These are phyloP conservation scores for Atopsyche davidsoni DNA, from an alignment of 1,140 invertebrate species.

Conservation along the genomic window DNA sequence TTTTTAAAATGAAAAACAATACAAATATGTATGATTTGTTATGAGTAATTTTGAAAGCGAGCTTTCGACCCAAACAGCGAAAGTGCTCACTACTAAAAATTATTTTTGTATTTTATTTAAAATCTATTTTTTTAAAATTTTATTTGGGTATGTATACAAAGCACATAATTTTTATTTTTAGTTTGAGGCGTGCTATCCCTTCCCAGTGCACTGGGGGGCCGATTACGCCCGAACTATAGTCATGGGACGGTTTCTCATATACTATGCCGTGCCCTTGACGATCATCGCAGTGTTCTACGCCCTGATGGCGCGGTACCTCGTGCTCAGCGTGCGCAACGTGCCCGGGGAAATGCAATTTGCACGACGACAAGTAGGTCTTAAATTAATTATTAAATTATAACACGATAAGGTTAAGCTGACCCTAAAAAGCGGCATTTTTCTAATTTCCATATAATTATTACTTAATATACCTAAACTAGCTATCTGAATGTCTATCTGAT, in stretches of 20 bases:
- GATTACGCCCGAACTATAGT: conserved; percentile 61
- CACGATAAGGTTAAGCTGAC: too few species aligned
- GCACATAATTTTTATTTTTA: conserved; percentile 27
- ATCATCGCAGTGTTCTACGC: conserved; percentile 77
- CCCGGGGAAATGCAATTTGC: conserved; percentile 63
- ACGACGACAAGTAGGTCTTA: conserved; percentile 50
- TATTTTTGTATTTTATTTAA: too few species aligned
- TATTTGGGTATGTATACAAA: background rate
- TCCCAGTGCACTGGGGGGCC: conserved; percentile 56
- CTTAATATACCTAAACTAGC: too few species aligned
- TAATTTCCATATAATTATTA: too few species aligned
- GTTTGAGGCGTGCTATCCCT: conserved; percentile 59
- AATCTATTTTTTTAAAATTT: background rate
- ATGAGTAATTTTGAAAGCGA: too few species aligned
- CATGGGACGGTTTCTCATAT: conserved; percentile 63
- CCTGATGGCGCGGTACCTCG: conserved; percentile 72
- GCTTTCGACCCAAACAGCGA: too few species aligned
- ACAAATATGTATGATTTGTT: background rate
- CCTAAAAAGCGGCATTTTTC: too few species aligned
- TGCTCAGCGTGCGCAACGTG: conserved; percentile 64
- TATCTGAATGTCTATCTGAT: too few species aligned
- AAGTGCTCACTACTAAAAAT: too few species aligned
- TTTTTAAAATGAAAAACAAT: background rate
- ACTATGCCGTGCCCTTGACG: conserved; percentile 71
- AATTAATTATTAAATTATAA: too few species aligned